phyloP scores from a whole-genome alignment of 1,140 invertebrate species.

The Phortica variegata region DNA sequence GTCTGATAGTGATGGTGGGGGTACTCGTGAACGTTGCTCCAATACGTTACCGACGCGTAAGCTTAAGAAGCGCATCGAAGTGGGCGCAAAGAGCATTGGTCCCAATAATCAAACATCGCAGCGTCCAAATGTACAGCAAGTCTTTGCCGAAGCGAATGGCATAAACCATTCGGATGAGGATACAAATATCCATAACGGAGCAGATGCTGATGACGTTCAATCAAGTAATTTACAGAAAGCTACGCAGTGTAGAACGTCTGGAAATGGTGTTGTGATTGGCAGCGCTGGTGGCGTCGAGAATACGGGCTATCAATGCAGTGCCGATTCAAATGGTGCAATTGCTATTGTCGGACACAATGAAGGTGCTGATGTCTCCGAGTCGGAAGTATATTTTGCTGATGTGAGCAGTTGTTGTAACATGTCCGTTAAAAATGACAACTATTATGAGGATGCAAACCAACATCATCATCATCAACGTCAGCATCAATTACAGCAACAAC shows the following conservation, averaged over 20 bases:
- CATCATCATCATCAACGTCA: neutral
- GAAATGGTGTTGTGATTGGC: no score
- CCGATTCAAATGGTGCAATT: constrained; percentile 39
- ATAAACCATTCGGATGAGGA: no score
- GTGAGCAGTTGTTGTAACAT: constrained; percentile 82
- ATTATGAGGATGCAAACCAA: constrained; percentile 47
- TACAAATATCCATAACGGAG: neutral
- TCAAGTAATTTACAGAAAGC: constrained; percentile 5
- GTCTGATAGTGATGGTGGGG: constrained; percentile 49
- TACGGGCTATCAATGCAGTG: constrained; percentile 35
- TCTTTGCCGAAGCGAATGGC: constrained; percentile 48
- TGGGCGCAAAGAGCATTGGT: constrained; percentile 56
- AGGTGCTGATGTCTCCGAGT: constrained; percentile 62
- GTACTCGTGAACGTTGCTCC: constrained; percentile 57
- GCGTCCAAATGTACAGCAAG: constrained; percentile 58
- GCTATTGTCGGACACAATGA: constrained; percentile 23
- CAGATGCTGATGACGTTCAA: constrained; percentile 19
- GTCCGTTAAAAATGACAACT: constrained; percentile 65
- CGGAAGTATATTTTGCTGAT: constrained; percentile 82
- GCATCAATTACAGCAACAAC: constrained; percentile 20
- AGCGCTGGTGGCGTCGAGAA: constrained; percentile 41
- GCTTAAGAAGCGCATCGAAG: constrained; percentile 60
- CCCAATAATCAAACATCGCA: constrained; percentile 37
- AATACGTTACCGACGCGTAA: constrained; percentile 60
- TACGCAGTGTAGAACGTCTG: constrained; percentile 10